Conservation (phyloP, 2,113 vertebrate species). For the Lathamus discolor region DNA sequence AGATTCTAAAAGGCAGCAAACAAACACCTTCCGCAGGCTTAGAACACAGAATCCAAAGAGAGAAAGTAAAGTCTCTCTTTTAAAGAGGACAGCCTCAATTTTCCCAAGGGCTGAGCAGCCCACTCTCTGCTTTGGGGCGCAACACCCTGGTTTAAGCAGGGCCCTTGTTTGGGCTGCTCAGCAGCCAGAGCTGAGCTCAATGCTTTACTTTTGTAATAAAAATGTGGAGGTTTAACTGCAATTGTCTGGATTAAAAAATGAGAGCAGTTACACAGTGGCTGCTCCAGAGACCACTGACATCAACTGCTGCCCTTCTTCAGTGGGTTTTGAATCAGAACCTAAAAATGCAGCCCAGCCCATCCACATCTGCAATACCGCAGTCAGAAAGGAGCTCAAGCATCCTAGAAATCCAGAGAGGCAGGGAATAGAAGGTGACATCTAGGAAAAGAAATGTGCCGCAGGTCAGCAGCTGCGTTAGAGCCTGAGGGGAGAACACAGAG, state of each 20-base stretch:
- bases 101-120: neutral
- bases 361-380: slow-evolving; percentile 7
- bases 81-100: neutral
- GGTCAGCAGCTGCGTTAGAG: neutral
- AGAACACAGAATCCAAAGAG: neutral
- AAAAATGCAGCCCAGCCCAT: slow-evolving; percentile 49
- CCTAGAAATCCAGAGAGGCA: neutral
- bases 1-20: neutral
- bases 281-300: slow-evolving; percentile 6
- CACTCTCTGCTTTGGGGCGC: neutral
- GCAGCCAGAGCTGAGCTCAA: neutral
- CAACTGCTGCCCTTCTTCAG: slow-evolving; percentile 8
- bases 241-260: neutral
- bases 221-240: neutral
- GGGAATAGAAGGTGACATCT: neutral
- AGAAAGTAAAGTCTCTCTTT: neutral
- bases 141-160: neutral
- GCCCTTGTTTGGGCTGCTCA: neutral
- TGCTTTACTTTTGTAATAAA: neutral
- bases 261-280: neutral
- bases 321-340: slow-evolving; percentile 44
- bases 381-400: neutral
- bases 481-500: neutral
- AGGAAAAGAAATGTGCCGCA: neutral
- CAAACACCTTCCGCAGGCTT: neutral